Percentiles rank a stretch among this genome's conserved stretches.
Conservation (phyloP, 2,888 invertebrate species). For the Hanleya hanleyi region DNA sequence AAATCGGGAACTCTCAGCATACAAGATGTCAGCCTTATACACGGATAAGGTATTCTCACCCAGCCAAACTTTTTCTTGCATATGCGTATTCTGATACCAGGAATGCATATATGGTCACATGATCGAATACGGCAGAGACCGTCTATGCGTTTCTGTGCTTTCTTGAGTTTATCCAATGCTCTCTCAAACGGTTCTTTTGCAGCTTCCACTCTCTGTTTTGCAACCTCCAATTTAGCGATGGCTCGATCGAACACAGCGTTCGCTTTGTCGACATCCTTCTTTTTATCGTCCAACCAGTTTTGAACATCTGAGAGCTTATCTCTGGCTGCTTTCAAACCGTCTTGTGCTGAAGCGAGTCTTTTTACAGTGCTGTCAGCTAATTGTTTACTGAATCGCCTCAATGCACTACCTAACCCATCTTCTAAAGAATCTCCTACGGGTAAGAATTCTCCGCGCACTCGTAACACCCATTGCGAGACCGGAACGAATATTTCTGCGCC, state of each 20-base stretch:
- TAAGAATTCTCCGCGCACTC: constrained; percentile 27
- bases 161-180: constrained; percentile 26
- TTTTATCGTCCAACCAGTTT: constrained; percentile 31
- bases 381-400: constrained; percentile 15
- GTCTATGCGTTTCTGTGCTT: constrained; percentile 38
- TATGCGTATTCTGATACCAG: constrained; percentile 26
- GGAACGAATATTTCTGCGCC: constrained; percentile 23
- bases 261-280: constrained; percentile 20
- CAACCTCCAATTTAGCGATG: constrained; percentile 26
- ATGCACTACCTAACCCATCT: constrained; percentile 32
- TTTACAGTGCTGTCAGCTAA: constrained; percentile 28
- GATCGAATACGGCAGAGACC: constrained; percentile 36
- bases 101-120: constrained; percentile 34
- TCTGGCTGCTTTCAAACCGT: constrained; percentile 28
- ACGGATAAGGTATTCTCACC: constrained; percentile 29
- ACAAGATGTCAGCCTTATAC: constrained; percentile 29
- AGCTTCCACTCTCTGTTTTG: constrained; percentile 34
- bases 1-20: constrained; percentile 34
- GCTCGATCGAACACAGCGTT: constrained; percentile 35
- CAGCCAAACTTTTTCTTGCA: constrained; percentile 22
- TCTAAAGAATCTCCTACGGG: constrained; percentile 28
- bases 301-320: constrained; percentile 28
- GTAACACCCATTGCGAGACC: constrained; percentile 28
- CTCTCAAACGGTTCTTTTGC: constrained; percentile 36
- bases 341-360: constrained; percentile 29